Percentiles rank a stretch among this genome's conserved stretches.
Conservation (phyloP, 2,113 vertebrate species). For the Cardinalis cardinalis region DNA sequence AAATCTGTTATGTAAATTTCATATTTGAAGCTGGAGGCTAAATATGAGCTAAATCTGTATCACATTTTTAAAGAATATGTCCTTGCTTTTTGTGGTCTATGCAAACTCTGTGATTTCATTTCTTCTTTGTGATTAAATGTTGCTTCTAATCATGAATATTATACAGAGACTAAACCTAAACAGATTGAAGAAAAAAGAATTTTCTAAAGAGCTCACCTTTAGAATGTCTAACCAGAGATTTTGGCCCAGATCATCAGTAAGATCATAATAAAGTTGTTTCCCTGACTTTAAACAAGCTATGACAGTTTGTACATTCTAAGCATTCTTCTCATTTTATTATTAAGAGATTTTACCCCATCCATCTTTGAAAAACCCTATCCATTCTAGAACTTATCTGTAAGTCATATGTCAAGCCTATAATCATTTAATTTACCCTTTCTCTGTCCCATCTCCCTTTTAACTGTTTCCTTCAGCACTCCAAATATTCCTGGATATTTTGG, state of each 20-base stretch:
- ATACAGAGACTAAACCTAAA: not conserved
- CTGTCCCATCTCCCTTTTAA: not conserved
- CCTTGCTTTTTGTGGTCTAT: not conserved
- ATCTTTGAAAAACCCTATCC: not conserved
- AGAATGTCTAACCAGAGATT: not conserved
- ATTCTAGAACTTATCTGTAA: not conserved
- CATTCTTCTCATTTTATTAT: not conserved
- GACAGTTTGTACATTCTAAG: not conserved
- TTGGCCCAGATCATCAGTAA: not conserved
- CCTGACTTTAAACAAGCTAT: not conserved
- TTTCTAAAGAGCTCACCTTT: not conserved
- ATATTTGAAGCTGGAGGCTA: not conserved
- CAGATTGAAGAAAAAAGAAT: not conserved
- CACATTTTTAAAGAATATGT: not conserved
- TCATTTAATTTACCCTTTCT: conserved; percentile 23
- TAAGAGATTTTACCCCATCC: not conserved
- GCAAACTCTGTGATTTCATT: not conserved
- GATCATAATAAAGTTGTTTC: not conserved
- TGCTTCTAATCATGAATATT: not conserved
- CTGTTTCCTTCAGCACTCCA: conserved; percentile 65
- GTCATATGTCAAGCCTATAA: conserved; percentile 6
- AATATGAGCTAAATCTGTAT: not conserved
- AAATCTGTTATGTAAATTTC: not conserved
- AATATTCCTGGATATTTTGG: conserved; percentile 80
- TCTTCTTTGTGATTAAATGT: not conserved